phyloP scores from a whole-genome alignment of 1,140 invertebrate genomes.

The Drosophila navojoa region DNA sequence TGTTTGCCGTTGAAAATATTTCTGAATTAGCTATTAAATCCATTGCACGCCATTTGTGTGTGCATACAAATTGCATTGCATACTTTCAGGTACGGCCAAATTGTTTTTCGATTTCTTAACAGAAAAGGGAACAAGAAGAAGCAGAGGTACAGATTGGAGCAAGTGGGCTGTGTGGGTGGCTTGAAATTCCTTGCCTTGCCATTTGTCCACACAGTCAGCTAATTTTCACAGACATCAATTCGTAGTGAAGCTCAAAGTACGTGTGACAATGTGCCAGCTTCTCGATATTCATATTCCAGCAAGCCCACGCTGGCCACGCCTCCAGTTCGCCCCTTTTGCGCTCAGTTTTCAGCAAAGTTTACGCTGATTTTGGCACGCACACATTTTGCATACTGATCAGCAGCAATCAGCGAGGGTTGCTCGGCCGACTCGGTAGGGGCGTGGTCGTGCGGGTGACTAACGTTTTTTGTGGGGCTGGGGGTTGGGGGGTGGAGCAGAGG shows the following conservation, averaged over 20 bases:
- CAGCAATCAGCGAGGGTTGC: slow-evolving; percentile 67
- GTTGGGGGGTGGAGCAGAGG: neutral
- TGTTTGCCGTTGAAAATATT: neutral
- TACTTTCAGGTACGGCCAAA: slow-evolving; percentile 45
- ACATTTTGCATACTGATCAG: slow-evolving; percentile 82
- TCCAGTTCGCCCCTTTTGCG: neutral
- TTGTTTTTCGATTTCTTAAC: slow-evolving; percentile 6
- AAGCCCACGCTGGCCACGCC: neutral
- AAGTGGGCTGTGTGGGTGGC: slow-evolving; percentile 7
- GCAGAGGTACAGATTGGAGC: slow-evolving; percentile 27
- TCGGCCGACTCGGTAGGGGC: neutral
- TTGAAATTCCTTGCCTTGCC: slow-evolving; percentile 35
- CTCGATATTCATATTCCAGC: slow-evolving; percentile 39
- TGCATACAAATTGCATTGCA: slow-evolving; percentile 63
- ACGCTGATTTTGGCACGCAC: slow-evolving; percentile 79
- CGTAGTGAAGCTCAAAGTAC: slow-evolving; percentile 58
- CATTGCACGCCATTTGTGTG: slow-evolving; percentile 51
- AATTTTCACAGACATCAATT: slow-evolving; percentile 82
- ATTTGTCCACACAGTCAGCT: slow-evolving; percentile 52
- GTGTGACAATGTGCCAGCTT: slow-evolving; percentile 66
- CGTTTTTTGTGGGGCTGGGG: neutral
- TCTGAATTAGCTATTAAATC: slow-evolving; percentile 31
- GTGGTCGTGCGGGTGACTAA: neutral
- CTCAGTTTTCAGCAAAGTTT: slow-evolving; percentile 43
- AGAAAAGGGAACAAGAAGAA: slow-evolving; percentile 10